These are phyloP conservation scores for Troides aeacus DNA, from an alignment of 2,888 invertebrate species.

Conservation along the genomic window DNA sequence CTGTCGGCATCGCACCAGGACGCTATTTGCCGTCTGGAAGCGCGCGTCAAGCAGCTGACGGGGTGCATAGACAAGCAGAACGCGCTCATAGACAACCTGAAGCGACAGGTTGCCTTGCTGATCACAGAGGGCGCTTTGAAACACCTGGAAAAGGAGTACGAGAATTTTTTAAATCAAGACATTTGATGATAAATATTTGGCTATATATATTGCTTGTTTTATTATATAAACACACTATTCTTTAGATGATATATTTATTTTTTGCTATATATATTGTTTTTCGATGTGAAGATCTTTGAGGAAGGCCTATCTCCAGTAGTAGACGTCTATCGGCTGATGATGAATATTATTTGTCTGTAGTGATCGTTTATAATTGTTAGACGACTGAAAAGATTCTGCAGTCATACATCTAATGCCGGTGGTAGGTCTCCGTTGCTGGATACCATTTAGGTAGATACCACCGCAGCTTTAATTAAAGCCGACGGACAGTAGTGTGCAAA, in stretches of 20 bases:
- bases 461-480: no score
- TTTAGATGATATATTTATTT: no score
- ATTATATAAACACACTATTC: neutral
- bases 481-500: no score
- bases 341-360: no score
- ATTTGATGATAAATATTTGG: slow-evolving; percentile 27
- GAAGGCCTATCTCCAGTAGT: no score
- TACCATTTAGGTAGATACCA: no score
- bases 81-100: slow-evolving; percentile 59
- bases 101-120: slow-evolving; percentile 53
- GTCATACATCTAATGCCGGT: no score
- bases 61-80: slow-evolving; percentile 50
- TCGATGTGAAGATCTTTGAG: no score
- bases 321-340: no score
- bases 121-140: slow-evolving; percentile 52
- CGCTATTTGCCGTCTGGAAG: slow-evolving; percentile 53
- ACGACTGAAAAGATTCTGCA: no score
- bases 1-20: slow-evolving; percentile 51
- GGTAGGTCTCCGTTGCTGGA: neutral
- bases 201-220: neutral
- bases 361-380: no score
- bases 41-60: slow-evolving; percentile 44
- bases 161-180: slow-evolving; percentile 55
- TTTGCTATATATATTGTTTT: no score
- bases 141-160: slow-evolving; percentile 55